These are phyloP conservation scores for Amblyopsis hoosieri DNA, from an alignment of 2,797 vertebrate genomes.

Conservation along the genomic window DNA sequence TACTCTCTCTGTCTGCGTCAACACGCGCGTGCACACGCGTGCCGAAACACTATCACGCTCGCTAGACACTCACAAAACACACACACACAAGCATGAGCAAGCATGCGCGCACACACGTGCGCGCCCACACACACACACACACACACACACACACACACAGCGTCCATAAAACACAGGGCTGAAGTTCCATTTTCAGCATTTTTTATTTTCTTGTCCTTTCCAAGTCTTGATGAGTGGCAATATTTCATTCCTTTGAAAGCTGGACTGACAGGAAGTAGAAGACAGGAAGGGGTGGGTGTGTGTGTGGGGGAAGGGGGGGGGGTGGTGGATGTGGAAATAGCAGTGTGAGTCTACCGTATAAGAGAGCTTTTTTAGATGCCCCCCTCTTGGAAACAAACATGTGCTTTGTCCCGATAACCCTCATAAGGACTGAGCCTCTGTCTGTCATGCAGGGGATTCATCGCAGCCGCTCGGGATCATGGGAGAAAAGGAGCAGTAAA, in stretches of 20 bases:
- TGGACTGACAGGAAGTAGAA: slow-evolving; percentile 34
- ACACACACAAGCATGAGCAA: not conserved
- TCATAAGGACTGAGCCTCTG: slow-evolving; percentile 62
- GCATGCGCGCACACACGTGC: slow-evolving; percentile 5
- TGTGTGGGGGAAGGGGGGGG: no score
- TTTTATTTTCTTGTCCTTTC: slow-evolving; percentile 8
- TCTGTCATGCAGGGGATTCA: slow-evolving; percentile 51
- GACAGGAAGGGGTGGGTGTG: slow-evolving; percentile 10
- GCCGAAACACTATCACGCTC: not conserved
- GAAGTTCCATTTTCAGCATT: slow-evolving; percentile 35
- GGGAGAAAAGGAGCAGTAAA: slow-evolving; percentile 36
- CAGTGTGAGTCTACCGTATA: slow-evolving; percentile 24
- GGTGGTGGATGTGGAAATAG: not conserved
- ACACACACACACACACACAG: slow-evolving; percentile 27
- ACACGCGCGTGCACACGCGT: not conserved
- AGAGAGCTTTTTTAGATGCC: slow-evolving; percentile 64
- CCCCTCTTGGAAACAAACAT: slow-evolving; percentile 62
- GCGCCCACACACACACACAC: slow-evolving; percentile 13
- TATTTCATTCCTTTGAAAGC: slow-evolving; percentile 51
- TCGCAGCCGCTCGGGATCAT: slow-evolving; percentile 56
- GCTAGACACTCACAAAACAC: not conserved
- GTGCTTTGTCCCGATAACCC: slow-evolving; percentile 76
- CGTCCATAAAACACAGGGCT: slow-evolving; percentile 21
- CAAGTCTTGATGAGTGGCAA: slow-evolving; percentile 34
- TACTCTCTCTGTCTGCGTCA: not conserved